Percentiles rank a stretch among this genome's conserved stretches.
Evolutionary conservation across 2,888 invertebrate genomes (phyloP).

Genomic region (Serrognathus titanus): DNA sequence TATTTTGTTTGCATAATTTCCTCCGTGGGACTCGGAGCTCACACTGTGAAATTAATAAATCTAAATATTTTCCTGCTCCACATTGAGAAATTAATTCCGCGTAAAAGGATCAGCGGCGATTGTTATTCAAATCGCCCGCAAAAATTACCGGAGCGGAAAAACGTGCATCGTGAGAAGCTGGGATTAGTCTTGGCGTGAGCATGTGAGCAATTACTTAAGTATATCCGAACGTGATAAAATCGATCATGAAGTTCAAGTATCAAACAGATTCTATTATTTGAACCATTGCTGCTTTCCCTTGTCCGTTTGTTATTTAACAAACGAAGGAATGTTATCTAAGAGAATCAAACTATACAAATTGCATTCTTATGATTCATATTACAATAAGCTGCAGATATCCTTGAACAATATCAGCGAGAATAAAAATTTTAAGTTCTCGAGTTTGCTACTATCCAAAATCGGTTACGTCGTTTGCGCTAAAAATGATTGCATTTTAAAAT

Average conservation of each 20-base stretch:
- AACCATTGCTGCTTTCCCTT: too few species aligned
- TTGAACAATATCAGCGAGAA: too few species aligned
- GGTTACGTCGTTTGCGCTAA: too few species aligned
- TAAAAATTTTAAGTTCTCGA: too few species aligned
- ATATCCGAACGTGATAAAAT: background rate
- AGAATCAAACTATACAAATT: too few species aligned
- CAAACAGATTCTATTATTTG: slow-evolving; percentile 5
- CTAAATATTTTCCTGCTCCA: slow-evolving; percentile 9
- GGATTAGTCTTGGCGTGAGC: background rate
- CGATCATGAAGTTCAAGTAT: slow-evolving; percentile 11
- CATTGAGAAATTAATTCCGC: slow-evolving; percentile 2
- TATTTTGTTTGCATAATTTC: slow-evolving; percentile 5
- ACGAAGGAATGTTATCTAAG: too few species aligned
- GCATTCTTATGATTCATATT: too few species aligned
- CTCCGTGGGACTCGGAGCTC: slow-evolving; percentile 2
- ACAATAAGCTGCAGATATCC: too few species aligned
- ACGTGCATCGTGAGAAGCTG: slow-evolving; percentile 7
- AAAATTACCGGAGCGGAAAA: slow-evolving; percentile 7
- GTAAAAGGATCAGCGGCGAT: background rate
- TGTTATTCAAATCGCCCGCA: slow-evolving; percentile 10
- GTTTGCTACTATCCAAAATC: too few species aligned
- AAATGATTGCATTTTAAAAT: too few species aligned
- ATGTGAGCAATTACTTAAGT: background rate
- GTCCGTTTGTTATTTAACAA: too few species aligned
- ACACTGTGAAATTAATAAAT: slow-evolving; percentile 11